Conservation (phyloP, 1,140 invertebrate genomes). For the Oncopodura yosiiana region DNA sequence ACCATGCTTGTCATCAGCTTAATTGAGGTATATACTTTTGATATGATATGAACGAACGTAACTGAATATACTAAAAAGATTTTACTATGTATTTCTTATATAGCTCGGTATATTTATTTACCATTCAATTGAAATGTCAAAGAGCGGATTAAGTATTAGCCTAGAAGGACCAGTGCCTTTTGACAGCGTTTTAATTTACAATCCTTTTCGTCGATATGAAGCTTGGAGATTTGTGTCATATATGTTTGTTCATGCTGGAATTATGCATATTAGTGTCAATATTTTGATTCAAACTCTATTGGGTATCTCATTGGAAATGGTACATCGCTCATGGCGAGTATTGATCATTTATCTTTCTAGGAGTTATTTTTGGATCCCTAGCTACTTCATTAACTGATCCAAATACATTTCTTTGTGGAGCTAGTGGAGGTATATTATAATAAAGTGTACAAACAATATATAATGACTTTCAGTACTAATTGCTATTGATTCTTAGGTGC, state of each 20-base stretch:
- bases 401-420: slow-evolving; percentile 75
- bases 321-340: slow-evolving; percentile 83
- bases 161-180: too few species aligned
- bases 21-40: slow-evolving; percentile 38
- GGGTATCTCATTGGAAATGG: slow-evolving; percentile 88
- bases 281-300: slow-evolving; percentile 84
- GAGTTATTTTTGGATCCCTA: slow-evolving; percentile 72
- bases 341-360: slow-evolving; percentile 52
- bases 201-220: slow-evolving; percentile 74
- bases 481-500: too few species aligned
- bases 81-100: slow-evolving; percentile 12
- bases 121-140: slow-evolving; percentile 41
- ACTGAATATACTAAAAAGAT: too few species aligned
- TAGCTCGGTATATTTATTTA: slow-evolving; percentile 45
- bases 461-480: too few species aligned
- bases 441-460: too few species aligned
- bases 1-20: slow-evolving; percentile 60
- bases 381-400: slow-evolving; percentile 86
- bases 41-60: too few species aligned
- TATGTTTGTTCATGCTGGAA: slow-evolving; percentile 93
- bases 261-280: slow-evolving; percentile 81
- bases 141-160: slow-evolving; percentile 34
- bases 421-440: slow-evolving; percentile 82
- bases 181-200: slow-evolving; percentile 73
- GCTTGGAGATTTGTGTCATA: slow-evolving; percentile 89